Base-by-base conservation (phyloP, 2,113 vertebrate species). In the Recurvirostra avosetta region DNA sequence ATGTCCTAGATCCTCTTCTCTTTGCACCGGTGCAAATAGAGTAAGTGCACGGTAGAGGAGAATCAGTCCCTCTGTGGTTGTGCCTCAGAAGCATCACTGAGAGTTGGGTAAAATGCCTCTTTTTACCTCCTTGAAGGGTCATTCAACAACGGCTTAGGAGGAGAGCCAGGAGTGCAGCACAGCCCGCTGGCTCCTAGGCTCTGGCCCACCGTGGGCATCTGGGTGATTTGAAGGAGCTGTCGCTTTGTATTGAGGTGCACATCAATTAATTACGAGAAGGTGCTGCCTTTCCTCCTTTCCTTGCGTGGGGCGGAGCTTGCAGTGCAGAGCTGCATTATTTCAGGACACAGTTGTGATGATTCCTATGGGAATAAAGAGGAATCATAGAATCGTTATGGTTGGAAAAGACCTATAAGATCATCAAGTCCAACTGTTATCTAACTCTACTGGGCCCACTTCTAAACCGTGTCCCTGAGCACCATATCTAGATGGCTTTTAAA, bases 131-230 rank as follows among this genome's bases (percentile, higher is more conserved):
- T 36, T 3, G 10, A 27, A 56, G 63, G 15, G 52, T 55, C 53
- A 4, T 25, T 55, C 36, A 22, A 1, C 22, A 23, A 5, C 11
- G 41, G 32, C 7, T 25, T 10, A 4, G 0, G 26, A 26, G 62
- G 34, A 45, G 50, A 59, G 29, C 27, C 27, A 21, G 66, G 67
- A 22, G 63, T 1, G 6, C 19, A 4, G 34, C 9, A 1, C 12
- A 8, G 43, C 34, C 16, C 15, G 7, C 15, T 6, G 12, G 25
- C 38, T 53, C 63, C 38, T 4, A 2, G 43, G 40, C 63, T 29
- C 11, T 3, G 45, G 43, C 62, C 62, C 68, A 12, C 30, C 30
- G 0, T 0, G 10, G 29, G 38, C 6, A 0, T 15, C 3, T 3
- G 30, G 9, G 65, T 2, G 45, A 8, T 8, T 36, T 10, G 82